A percentile compares a stretch with the other conserved stretches of the same genome.
Evolutionary conservation across 2,113 vertebrate genomes (phyloP).

Genomic region (Australoheros scitulus): DNA sequence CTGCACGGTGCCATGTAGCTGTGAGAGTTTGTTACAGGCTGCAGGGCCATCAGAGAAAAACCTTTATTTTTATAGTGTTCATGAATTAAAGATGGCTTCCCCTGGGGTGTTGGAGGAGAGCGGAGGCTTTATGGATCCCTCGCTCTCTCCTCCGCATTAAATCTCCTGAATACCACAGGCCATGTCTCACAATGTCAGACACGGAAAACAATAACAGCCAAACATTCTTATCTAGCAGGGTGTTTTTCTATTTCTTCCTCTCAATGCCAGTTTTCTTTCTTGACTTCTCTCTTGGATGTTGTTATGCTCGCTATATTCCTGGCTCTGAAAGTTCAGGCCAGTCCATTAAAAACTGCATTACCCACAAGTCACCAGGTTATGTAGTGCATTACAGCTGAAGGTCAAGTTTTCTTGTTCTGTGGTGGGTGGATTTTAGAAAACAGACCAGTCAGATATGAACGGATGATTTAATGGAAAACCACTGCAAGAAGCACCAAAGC

Average conservation of each 20-base stretch:
- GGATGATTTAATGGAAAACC: conserved; percentile 11
- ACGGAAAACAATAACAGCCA: conserved; percentile 72
- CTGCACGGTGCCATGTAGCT: conserved; percentile 57
- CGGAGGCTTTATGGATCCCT: conserved; percentile 67
- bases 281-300: neutral
- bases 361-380: conserved; percentile 70
- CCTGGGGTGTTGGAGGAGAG: conserved; percentile 63
- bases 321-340: conserved; percentile 36
- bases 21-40: conserved; percentile 73
- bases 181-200: conserved; percentile 74
- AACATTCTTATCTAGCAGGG: conserved; percentile 63
- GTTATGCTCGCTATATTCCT: neutral
- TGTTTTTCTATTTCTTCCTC: conserved; percentile 42
- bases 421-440: conserved; percentile 32
- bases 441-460: conserved; percentile 2
- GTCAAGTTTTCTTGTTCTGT: conserved; percentile 50
- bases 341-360: conserved; percentile 73
- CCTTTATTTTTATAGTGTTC: conserved; percentile 79
- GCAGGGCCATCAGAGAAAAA: conserved; percentile 72
- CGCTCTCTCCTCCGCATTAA: conserved; percentile 66
- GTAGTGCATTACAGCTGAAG: conserved; percentile 62
- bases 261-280: conserved; percentile 17
- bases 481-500: conserved; percentile 4
- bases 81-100: conserved; percentile 81
- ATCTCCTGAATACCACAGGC: conserved; percentile 72